Base-by-base conservation (phyloP, 2,797 vertebrate genomes). In the Characodon lateralis region DNA sequence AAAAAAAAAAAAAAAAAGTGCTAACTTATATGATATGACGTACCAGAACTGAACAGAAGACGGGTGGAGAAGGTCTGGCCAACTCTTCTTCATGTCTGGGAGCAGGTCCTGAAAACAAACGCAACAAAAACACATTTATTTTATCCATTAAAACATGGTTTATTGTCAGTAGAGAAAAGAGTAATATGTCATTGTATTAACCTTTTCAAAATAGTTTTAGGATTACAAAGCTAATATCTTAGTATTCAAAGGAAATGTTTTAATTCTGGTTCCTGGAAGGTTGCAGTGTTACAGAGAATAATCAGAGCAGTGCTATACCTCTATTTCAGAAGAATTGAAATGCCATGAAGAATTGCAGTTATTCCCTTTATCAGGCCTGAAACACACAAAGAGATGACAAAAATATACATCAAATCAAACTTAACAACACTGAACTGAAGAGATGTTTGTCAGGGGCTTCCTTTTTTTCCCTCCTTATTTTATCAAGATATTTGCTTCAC, bases 341-440 rank as follows among this genome's bases (percentile, higher is more conserved):
- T 92, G 92, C 96, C 95, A 96, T 0, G 96, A 92, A 28, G 85
- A 79, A 81, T 96, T 96, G 83, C 96, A 96, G 3, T 73, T 46
- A 1, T 56, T 58, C 26, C 88, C 95, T 72, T 81, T 86, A 86
- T 96, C 85, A 70, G 96, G 94, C 96, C 96, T 96, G 85, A 16
- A 87, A 82, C 79, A 89, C 6, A 89, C 13, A 83, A 63, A 72
- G 9, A 83, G 10, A 28, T 7, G 69, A 50, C 0, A 9, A 68
- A 55, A 51, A 73, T 6, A 7, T 26, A 41, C 1, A 43, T 24
- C 35, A 12, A 56, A 71, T 6, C 3, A 72, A 66, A 28, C 4
- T 55, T 65, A 74, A 24, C 55, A 59, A 43, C 51, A 58, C 18
- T 53, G 2, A 51, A 71, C 31, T 35, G 43, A 73, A 58, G 7